phyloP scores from a whole-genome alignment of 2,888 invertebrate species.

The Eupithecia subumbrata region DNA sequence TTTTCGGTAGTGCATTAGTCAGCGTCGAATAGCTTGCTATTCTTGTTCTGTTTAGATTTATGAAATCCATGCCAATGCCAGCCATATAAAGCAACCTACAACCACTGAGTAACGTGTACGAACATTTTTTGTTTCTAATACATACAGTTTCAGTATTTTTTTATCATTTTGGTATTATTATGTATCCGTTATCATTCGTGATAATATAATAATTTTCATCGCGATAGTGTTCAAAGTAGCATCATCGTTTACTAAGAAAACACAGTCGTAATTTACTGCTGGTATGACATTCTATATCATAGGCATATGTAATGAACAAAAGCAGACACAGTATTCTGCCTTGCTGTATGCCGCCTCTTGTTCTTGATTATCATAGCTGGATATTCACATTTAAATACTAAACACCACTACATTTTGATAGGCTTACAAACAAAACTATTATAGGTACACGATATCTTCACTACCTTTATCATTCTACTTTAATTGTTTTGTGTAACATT shows the following conservation, averaged over 20 bases:
- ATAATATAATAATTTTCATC: background rate
- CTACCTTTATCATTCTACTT: constrained; percentile 32
- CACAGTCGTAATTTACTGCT: constrained; percentile 14
- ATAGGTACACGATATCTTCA: constrained; percentile 26
- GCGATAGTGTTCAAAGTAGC: constrained; percentile 3
- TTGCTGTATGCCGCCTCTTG: background rate
- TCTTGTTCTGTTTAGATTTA: constrained; percentile 11
- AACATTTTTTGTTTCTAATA: background rate
- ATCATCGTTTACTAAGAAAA: constrained; percentile 14
- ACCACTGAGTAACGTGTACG: background rate
- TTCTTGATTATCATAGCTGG: background rate
- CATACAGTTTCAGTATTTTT: background rate
- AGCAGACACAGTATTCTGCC: constrained; percentile 6
- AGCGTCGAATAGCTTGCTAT: constrained; percentile 9
- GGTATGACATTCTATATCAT: constrained; percentile 3
- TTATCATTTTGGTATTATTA: constrained; percentile 8
- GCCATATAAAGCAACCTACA: background rate
- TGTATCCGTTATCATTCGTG: background rate
- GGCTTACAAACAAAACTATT: constrained; percentile 10
- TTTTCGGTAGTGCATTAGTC: constrained; percentile 22
- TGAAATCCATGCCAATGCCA: constrained; percentile 12
- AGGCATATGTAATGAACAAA: constrained; percentile 13
- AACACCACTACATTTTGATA: background rate
- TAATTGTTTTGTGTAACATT: constrained; percentile 50
- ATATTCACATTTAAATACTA: background rate